Evolutionary conservation across 2,888 invertebrate genomes (phyloP).

Genomic region (Pherbina coryleti): DNA sequence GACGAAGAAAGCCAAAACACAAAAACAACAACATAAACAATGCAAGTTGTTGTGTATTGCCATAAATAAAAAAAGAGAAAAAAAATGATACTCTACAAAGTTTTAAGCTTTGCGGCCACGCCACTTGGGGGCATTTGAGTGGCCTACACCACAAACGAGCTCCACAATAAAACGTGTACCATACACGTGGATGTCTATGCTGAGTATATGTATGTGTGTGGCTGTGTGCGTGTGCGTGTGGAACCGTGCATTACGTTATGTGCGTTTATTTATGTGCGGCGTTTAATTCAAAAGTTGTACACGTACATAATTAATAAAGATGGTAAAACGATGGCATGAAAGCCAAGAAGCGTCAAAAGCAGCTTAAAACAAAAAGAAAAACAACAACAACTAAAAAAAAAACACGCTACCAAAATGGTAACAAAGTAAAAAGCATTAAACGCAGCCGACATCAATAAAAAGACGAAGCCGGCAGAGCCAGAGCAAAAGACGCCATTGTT

Average conservation of each 20-base stretch:
- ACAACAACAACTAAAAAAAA: background rate
- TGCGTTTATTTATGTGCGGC: background rate
- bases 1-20: constrained; percentile 1
- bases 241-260: background rate
- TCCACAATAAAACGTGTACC: constrained; percentile 8
- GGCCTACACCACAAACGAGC: constrained; percentile 13
- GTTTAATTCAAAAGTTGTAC: background rate
- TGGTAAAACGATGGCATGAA: constrained; percentile 18
- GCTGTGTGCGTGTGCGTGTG: constrained; percentile 40
- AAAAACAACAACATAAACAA: constrained; percentile 14
- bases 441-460: background rate
- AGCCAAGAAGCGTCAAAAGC: constrained; percentile 9
- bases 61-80: constrained; percentile 23
- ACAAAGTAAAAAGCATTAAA: background rate
- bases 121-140: constrained; percentile 16
- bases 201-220: constrained; percentile 26
- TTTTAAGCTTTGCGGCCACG: constrained; percentile 24
- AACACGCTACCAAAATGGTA: background rate
- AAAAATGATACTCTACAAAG: constrained; percentile 1
- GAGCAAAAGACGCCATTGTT: background rate
- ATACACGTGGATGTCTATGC: background rate
- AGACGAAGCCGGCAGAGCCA: background rate
- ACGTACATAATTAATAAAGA: constrained; percentile 10
- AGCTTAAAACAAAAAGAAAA: background rate
- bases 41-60: constrained; percentile 7